Base-by-base conservation (phyloP, 2,797 vertebrate species). In the Darevskia mixta region DNA sequence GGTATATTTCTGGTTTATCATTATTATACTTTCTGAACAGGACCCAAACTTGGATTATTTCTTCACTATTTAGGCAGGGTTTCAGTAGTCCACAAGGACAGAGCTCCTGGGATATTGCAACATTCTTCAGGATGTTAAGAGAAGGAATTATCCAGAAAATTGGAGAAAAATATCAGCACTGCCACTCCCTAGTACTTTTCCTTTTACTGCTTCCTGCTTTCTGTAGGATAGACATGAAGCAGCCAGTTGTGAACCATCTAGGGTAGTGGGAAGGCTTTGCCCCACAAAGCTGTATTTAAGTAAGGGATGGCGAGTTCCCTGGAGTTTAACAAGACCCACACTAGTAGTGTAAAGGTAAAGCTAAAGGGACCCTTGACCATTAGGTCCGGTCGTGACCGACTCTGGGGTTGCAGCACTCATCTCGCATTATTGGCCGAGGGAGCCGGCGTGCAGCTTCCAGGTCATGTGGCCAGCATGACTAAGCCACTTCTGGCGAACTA, bases 1-100 rank as follows among this genome's bases (percentile, higher is more conserved):
- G 43, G 58, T 82, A 43, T 67, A 82, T 77, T 77, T 82, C 43
- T 82, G 61, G 71, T 76, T 49, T 5, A 49, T 27, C 29, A 27
- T 82, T 67, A 45, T 86, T 67, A 77, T 4, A 77, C 25, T 82
- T 77, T 87, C 41, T 27, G n/a, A 77, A 67, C 71, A 10, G 41
- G 38, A 29, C 23, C 55, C 72, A 81, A 75, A 72, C 27, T 82
- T n/a, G 73, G 69, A 15, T 81, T 81, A 73, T 80, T 86, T 8
- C 17, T n/a, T 79, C 35, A 58, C 25, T 80, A 29, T 72, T 73
- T 71, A 49, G 15, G 5, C 77, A 29, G 25, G 25, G 15, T 79
- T 77, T 17, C 58, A 64, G 10, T 32, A 29, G 27, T 66, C 38
- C 32, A 80, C 20, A 29, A 18, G 75, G 58, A 82, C n/a, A 64